Percentiles rank a stretch among this genome's conserved stretches.
Evolutionary conservation across 2,888 invertebrate genomes (phyloP).

Genomic region (Busseola fusca): DNA sequence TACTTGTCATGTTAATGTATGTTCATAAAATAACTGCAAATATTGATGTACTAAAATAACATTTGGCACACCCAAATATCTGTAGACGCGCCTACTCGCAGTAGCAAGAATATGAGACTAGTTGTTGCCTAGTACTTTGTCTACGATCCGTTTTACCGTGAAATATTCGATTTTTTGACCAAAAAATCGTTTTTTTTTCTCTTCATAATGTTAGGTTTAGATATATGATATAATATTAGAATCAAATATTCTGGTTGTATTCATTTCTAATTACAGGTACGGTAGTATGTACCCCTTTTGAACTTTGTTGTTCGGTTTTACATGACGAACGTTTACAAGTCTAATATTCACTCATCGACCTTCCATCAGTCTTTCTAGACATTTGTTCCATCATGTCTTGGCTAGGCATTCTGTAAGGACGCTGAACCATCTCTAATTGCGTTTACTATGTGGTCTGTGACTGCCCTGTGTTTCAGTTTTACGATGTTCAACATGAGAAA

Average conservation of each 20-base stretch:
- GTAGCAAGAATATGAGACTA: neutral
- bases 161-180: no score
- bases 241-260: neutral
- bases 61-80: constrained; percentile 7
- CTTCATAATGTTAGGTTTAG: neutral
- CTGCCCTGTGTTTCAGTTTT: neutral
- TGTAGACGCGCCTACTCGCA: neutral
- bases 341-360: neutral
- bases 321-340: neutral
- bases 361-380: neutral
- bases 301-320: neutral
- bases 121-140: neutral
- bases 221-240: neutral
- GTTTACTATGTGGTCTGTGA: neutral
- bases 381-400: neutral
- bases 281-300: neutral
- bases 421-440: neutral
- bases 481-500: neutral
- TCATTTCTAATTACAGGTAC: neutral
- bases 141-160: neutral
- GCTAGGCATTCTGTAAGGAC: neutral
- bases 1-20: constrained; percentile 19
- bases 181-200: neutral
- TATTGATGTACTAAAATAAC: constrained; percentile 20
- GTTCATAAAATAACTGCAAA: constrained; percentile 23